phyloP scores from a whole-genome alignment of 2,113 vertebrate species.

The Dicentrarchus labrax region DNA sequence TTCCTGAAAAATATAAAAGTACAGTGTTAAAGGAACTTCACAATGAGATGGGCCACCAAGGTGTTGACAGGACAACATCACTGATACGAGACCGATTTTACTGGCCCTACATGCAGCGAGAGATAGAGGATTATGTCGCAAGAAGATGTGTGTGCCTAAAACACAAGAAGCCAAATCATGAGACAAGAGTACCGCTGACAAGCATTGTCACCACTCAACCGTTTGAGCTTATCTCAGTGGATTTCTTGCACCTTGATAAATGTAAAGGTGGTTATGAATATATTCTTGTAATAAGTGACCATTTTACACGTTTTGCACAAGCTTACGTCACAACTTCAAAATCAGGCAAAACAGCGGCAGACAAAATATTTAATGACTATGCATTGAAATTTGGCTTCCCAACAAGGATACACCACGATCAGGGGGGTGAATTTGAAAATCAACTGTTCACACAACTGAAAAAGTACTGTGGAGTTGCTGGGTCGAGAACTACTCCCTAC shows the following conservation, averaged over 20 bases:
- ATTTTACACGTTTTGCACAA: background rate
- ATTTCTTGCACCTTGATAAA: no score
- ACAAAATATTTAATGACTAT: no score
- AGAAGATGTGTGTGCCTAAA: background rate
- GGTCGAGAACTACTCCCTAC: no score
- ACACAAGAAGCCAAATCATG: background rate
- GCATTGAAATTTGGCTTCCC: no score
- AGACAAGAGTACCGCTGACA: background rate
- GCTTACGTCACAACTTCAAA: background rate
- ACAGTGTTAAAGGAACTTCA: conserved; percentile 9
- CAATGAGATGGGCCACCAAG: conserved; percentile 27
- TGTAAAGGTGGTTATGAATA: no score
- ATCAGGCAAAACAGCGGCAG: no score
- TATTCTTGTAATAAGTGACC: background rate
- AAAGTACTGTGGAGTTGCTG: no score
- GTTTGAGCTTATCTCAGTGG: background rate
- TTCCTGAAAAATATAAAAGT: background rate
- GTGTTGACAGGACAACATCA: background rate
- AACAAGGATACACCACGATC: no score
- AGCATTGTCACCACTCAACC: background rate
- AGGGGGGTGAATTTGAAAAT: no score
- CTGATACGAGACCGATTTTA: conserved; percentile 16
- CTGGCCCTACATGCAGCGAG: conserved; percentile 16
- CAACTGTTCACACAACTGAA: no score
- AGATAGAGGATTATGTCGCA: background rate